Base-by-base conservation (phyloP, 2,797 vertebrate species). In the Chloroceryle amazona region DNA sequence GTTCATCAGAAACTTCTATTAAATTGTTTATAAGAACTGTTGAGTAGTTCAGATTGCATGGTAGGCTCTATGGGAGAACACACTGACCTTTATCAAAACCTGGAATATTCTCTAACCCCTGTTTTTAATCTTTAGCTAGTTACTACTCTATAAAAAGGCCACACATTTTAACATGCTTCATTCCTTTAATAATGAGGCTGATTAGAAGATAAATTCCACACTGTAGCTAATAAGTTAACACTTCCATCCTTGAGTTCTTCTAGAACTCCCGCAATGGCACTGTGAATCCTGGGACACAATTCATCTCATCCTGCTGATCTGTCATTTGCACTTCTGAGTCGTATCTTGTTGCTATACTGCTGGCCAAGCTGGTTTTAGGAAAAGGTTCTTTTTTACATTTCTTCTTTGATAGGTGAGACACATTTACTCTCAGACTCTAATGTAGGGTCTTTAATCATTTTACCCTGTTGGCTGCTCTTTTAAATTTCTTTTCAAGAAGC, bases 311-410 rank as follows among this genome's bases (percentile, higher is more conserved):
- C 74, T 85, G 62, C 46, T 89, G 49, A 54, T 62, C 42, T 66
- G 66, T 18, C 52, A 73, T 72, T 96, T 95, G 67, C 67, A 93
- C 16, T 85, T 87, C 85, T 79, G 63, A 80, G 35, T 21, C 51
- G 11, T 49, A 31, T 22, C 75, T 76, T 82, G 12, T 61, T 41
- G 71, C 46, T 89, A 26, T 55, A 80, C 39, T 80, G n/a, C 17
- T 90, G 68, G 52, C 57, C 88, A 71, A 31, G 29, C 15, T 39
- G 60, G 12, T 42, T 81, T 90, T 76, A 78, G 75, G n/a, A 80
- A 74, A 86, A 71, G 15, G 4, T 25, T 42, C 18, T 54, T 79
- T 68, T 62, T 10, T 0, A 37, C 21, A 2, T 35, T 51, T 80
- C 82, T 70, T 4, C 55, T 90, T 90, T 90, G 55, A 62, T 42